A percentile compares a stretch with the other conserved stretches of the same genome.
These are phyloP conservation scores for Spodoptera exigua DNA, from an alignment of 2,888 invertebrate species.

Conservation along the genomic window DNA sequence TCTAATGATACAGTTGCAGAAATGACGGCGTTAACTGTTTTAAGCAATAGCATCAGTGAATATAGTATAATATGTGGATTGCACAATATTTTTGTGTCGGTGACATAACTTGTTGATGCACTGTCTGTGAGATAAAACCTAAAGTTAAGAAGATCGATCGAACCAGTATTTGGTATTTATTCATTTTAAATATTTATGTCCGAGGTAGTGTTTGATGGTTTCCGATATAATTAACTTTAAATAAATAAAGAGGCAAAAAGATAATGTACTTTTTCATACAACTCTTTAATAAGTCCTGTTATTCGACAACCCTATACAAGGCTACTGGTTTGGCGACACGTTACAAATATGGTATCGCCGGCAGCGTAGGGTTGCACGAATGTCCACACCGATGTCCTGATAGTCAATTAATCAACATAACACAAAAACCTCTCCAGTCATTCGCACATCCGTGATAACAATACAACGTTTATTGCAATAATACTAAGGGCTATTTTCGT, in stretches of 20 bases:
- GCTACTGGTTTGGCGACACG: constrained; percentile 16
- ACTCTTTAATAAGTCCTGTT: constrained; percentile 17
- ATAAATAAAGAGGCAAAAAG: too few relatives aligned
- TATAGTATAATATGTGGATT: too few relatives aligned
- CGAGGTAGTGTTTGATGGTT: too few relatives aligned
- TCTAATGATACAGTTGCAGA: too few relatives aligned
- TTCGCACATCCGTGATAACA: not conserved
- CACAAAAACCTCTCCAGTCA: constrained; percentile 17
- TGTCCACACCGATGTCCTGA: constrained; percentile 12
- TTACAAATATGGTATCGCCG: constrained; percentile 29
- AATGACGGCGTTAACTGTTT: too few relatives aligned
- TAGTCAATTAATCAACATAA: constrained; percentile 20
- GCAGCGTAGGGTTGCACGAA: constrained; percentile 7
- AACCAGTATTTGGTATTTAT: not conserved
- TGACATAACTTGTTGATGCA: not conserved
- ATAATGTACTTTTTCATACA: constrained; percentile 7
- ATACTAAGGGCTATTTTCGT: too few relatives aligned
- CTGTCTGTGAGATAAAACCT: constrained; percentile 7
- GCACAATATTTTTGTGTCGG: too few relatives aligned
- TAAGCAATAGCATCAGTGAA: too few relatives aligned
- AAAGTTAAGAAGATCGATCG: constrained; percentile 27
- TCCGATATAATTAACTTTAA: too few relatives aligned
- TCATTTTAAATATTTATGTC: too few relatives aligned
- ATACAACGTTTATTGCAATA: too few relatives aligned
- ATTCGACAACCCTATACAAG: constrained; percentile 32